Conservation (phyloP, 1,140 invertebrate genomes). For the Bombus confusus region DNA sequence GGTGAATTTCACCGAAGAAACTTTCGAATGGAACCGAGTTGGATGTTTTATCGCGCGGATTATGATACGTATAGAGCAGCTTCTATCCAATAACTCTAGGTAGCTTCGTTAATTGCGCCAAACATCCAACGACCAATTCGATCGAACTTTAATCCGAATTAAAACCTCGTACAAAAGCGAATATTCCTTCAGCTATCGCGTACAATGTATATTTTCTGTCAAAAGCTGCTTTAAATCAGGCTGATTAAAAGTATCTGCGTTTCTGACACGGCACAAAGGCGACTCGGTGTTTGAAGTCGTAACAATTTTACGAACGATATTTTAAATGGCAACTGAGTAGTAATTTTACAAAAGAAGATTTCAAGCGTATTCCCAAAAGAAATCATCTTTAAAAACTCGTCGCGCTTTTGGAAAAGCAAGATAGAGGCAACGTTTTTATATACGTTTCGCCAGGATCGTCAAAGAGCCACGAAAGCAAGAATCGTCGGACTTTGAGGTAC, state of each 20-base stretch:
- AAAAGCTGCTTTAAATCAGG: background rate
- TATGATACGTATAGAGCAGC: slow-evolving; percentile 20
- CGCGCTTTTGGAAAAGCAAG: background rate
- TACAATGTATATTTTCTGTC: background rate
- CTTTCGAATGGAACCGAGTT: slow-evolving; percentile 52
- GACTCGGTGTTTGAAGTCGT: background rate
- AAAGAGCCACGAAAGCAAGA: slow-evolving; percentile 5
- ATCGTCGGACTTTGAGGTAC: background rate
- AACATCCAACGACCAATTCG: background rate
- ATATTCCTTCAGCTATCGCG: background rate
- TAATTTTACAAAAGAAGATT: background rate
- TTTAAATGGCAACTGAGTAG: background rate
- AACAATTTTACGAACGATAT: background rate
- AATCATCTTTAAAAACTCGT: background rate
- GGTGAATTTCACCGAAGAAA: slow-evolving; percentile 38
- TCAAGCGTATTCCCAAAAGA: background rate
- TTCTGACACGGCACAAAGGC: background rate
- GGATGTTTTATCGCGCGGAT: slow-evolving; percentile 35
- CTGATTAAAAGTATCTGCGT: background rate
- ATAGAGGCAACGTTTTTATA: background rate
- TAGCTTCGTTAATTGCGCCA: background rate
- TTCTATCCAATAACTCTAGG: background rate
- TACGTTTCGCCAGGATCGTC: background rate
- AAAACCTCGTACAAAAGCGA: background rate
- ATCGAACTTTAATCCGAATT: background rate